Conservation (phyloP, 2,113 vertebrate genomes). For the Quiscalus mexicanus region DNA sequence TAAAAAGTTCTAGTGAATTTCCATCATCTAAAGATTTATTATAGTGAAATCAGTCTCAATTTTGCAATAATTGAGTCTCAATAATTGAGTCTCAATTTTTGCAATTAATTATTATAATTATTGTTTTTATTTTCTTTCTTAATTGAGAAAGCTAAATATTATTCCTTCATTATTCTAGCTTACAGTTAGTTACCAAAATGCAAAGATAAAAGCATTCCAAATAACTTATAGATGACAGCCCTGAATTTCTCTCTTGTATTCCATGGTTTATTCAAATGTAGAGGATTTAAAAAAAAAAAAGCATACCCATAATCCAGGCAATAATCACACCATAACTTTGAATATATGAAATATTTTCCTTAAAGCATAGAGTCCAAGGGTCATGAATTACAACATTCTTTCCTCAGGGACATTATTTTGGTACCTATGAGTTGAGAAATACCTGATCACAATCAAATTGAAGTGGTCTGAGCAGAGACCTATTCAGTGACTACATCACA, state of each 20-base stretch:
- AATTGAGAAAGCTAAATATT: not conserved
- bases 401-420: not conserved
- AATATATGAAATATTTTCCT: not conserved
- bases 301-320: not conserved
- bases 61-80: not conserved
- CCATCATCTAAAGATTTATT: not conserved
- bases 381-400: not conserved
- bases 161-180: constrained; percentile 39
- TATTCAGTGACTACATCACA: not conserved
- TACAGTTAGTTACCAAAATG: constrained; percentile 17
- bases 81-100: too few species aligned
- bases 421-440: not conserved
- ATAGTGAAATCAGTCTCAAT: not conserved
- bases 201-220: constrained; percentile 49
- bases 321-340: not conserved
- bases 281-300: not conserved
- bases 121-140: not conserved
- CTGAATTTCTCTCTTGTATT: not conserved
- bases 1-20: not conserved
- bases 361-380: not conserved
- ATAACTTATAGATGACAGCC: constrained; percentile 40
- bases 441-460: not conserved
- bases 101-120: not conserved
- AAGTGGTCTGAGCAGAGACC: not conserved
- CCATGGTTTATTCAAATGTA: not conserved